Evolutionary conservation across 2,888 invertebrate genomes (phyloP).

Genomic region (Augiades crinisus): DNA sequence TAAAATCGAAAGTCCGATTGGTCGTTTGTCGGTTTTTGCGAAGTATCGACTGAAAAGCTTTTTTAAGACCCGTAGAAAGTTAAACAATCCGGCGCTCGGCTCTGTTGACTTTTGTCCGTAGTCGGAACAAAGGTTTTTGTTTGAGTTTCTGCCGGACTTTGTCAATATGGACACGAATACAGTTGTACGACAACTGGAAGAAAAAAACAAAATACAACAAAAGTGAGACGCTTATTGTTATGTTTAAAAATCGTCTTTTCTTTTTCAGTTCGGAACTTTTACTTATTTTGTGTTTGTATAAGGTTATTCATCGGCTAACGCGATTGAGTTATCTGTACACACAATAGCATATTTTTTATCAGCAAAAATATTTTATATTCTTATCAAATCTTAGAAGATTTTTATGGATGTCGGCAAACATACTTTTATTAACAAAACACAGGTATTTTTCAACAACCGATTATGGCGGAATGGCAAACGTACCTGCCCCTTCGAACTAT

Average conservation of each 20-base stretch:
- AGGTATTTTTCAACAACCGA: no score
- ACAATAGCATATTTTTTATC: no score
- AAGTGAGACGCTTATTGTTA: not conserved
- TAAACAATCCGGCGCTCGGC: conserved; percentile 15
- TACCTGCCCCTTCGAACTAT: no score
- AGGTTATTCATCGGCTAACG: no score
- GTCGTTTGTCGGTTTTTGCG: conserved; percentile 21
- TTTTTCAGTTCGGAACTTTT: conserved; percentile 1
- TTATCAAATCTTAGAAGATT: no score
- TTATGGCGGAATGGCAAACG: no score
- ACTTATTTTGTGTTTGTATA: not conserved
- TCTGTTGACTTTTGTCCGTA: conserved; percentile 17
- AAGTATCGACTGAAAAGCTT: conserved; percentile 21
- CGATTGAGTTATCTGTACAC: no score
- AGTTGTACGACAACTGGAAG: no score
- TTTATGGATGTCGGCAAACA: not conserved
- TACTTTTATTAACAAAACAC: no score
- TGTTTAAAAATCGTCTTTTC: not conserved
- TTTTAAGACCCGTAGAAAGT: conserved; percentile 24
- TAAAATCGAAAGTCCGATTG: conserved; percentile 22
- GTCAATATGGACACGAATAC: not conserved
- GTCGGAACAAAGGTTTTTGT: conserved; percentile 18
- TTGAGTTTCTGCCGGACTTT: not conserved
- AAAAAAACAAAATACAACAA: no score
- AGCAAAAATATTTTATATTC: no score